These are phyloP conservation scores for Phthorimaea operculella DNA, from an alignment of 1,140 invertebrate genomes.

Conservation along the genomic window DNA sequence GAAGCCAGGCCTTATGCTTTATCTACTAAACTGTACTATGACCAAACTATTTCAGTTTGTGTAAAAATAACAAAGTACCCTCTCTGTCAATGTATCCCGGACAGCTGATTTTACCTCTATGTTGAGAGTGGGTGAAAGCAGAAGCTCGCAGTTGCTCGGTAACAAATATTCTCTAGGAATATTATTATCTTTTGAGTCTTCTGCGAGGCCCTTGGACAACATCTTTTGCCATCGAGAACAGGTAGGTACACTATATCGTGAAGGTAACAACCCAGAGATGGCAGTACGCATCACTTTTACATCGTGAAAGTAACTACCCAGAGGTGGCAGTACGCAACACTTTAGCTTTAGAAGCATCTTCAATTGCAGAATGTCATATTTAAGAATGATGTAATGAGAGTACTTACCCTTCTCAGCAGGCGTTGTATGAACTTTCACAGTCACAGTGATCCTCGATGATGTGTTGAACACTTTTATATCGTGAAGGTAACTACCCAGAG, in stretches of 20 bases:
- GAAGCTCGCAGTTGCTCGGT: neutral
- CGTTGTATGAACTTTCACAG: neutral
- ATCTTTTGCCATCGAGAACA: neutral
- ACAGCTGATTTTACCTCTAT: neutral
- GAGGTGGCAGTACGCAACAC: too few relatives aligned
- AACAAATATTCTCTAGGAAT: neutral
- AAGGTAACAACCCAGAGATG: too few relatives aligned
- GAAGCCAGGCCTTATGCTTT: neutral
- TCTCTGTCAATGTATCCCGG: neutral
- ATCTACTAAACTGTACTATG: too few relatives aligned
- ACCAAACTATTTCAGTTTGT: neutral
- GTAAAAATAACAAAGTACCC: neutral
- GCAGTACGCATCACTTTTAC: too few relatives aligned
- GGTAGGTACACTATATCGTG: too few relatives aligned
- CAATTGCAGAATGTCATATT: neutral
- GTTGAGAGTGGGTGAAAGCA: neutral
- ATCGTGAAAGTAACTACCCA: too few relatives aligned
- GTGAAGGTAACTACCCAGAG: neutral
- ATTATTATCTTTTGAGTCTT: neutral
- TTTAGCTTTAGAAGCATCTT: neutral
- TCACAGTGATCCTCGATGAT: neutral
- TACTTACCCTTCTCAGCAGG: neutral
- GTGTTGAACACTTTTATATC: too few relatives aligned
- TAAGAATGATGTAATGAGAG: neutral
- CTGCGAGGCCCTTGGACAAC: neutral